A percentile compares a stretch with the other conserved stretches of the same genome.
Evolutionary conservation across 2,888 invertebrate species (phyloP).

Genomic region (Nomada ruficornis): DNA sequence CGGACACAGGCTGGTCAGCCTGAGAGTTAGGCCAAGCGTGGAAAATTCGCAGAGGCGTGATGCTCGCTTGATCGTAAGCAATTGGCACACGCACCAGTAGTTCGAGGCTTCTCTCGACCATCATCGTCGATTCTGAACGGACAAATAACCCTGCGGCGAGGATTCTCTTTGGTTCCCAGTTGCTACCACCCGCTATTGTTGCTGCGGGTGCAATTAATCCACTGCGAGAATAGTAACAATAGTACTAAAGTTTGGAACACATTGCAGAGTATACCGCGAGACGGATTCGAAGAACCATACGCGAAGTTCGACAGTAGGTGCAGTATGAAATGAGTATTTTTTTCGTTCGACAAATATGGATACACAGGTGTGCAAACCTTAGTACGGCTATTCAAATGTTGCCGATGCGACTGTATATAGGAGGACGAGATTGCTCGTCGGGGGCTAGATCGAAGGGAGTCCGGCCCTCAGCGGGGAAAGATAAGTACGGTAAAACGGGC

Average conservation of each 20-base stretch:
- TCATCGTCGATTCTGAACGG: slow-evolving; percentile 58
- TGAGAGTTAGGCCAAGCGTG: slow-evolving; percentile 58
- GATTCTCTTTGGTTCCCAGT: neutral
- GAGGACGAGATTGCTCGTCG: too few relatives aligned
- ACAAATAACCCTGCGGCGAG: slow-evolving; percentile 38
- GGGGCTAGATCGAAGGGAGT: neutral
- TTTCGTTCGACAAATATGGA: too few relatives aligned
- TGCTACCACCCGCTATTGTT: neutral
- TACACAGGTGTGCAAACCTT: too few relatives aligned
- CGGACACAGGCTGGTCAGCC: slow-evolving; percentile 21
- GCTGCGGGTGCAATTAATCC: neutral
- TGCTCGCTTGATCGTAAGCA: slow-evolving; percentile 70
- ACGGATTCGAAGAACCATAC: too few relatives aligned
- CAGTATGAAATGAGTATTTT: too few relatives aligned
- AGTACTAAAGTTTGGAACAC: too few relatives aligned
- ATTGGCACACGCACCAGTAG: slow-evolving; percentile 69
- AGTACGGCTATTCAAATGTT: too few relatives aligned
- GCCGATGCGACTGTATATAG: too few relatives aligned
- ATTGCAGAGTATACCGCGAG: too few relatives aligned
- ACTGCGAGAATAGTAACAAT: too few relatives aligned
- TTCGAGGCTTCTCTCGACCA: slow-evolving; percentile 53
- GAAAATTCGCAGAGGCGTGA: slow-evolving; percentile 70
- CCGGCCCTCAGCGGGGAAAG: neutral
- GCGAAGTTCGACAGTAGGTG: too few relatives aligned
- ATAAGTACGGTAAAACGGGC: neutral